These are phyloP conservation scores for Eupithecia pulchellata DNA, from an alignment of 2,888 invertebrate species.

Conservation along the genomic window DNA sequence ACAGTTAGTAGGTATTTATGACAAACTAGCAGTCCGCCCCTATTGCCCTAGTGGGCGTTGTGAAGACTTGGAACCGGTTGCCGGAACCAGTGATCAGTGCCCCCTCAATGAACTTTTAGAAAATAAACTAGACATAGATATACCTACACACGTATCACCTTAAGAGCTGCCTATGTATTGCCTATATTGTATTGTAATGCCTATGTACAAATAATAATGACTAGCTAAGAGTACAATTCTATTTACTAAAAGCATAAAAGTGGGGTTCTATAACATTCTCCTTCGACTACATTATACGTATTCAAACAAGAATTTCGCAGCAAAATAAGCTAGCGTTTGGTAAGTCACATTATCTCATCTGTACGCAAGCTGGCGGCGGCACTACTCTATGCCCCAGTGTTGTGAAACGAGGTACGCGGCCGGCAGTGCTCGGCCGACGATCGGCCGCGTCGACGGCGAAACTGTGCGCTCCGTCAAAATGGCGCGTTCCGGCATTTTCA, in stretches of 20 bases:
- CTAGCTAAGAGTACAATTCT: too few species aligned
- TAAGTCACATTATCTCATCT: conserved; percentile 20
- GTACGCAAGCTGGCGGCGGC: conserved; percentile 10
- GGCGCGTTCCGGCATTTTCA: conserved; percentile 66
- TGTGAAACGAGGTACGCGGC: conserved; percentile 72
- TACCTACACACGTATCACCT: too few species aligned
- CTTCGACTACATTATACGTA: background rate
- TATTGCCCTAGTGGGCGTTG: too few species aligned
- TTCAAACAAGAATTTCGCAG: background rate
- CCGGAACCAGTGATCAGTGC: too few species aligned
- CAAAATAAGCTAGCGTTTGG: conserved; percentile 18
- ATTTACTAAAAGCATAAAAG: background rate
- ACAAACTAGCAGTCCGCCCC: too few species aligned
- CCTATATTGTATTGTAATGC: too few species aligned
- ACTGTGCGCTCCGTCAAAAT: conserved; percentile 69
- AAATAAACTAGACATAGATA: too few species aligned
- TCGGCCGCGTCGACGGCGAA: conserved; percentile 69
- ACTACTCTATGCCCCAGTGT: conserved; percentile 70
- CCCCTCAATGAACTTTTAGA: too few species aligned
- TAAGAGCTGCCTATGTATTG: too few species aligned
- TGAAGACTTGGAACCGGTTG: too few species aligned
- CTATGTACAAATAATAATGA: too few species aligned
- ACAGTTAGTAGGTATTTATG: too few species aligned
- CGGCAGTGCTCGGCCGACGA: conserved; percentile 74
- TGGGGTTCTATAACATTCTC: background rate